Evolutionary conservation across 2,113 vertebrate genomes (phyloP).

Genomic region (Sardina pilchardus): DNA sequence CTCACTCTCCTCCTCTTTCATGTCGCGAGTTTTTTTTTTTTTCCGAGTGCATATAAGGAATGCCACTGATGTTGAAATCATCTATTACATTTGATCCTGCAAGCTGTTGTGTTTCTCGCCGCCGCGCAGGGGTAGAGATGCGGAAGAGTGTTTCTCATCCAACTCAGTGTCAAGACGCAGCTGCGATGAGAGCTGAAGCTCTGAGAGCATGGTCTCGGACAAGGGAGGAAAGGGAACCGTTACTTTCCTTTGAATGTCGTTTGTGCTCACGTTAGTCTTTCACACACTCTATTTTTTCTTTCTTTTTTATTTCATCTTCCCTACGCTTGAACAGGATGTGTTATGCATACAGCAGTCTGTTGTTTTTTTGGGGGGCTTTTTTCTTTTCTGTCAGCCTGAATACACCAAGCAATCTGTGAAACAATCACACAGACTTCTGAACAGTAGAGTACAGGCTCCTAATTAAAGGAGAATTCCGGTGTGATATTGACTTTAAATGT

Average conservation of each 20-base stretch:
- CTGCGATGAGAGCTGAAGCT: background rate
- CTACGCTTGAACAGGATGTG: background rate
- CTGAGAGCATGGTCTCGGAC: background rate
- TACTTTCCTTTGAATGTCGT: background rate
- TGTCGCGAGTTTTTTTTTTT: slow-evolving; percentile 23
- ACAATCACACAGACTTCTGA: background rate
- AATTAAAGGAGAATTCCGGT: too few relatives aligned
- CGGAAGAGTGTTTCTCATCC: background rate
- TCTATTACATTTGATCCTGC: slow-evolving; percentile 41
- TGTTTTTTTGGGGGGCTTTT: too few relatives aligned
- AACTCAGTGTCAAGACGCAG: background rate
- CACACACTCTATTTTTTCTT: background rate
- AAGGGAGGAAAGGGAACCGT: background rate
- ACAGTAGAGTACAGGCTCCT: background rate
- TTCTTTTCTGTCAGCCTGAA: background rate
- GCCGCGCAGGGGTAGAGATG: background rate
- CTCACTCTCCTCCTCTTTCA: slow-evolving; percentile 30
- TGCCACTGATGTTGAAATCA: slow-evolving; percentile 34
- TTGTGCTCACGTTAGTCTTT: background rate
- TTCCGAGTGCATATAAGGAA: slow-evolving; percentile 29
- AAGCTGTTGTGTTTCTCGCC: slow-evolving; percentile 24
- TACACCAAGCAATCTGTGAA: background rate
- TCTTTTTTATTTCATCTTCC: too few relatives aligned
- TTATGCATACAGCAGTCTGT: background rate
- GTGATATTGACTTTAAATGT: too few relatives aligned